These are phyloP conservation scores for Riptortus pedestris DNA, from an alignment of 1,140 invertebrate genomes.

Conservation along the genomic window DNA sequence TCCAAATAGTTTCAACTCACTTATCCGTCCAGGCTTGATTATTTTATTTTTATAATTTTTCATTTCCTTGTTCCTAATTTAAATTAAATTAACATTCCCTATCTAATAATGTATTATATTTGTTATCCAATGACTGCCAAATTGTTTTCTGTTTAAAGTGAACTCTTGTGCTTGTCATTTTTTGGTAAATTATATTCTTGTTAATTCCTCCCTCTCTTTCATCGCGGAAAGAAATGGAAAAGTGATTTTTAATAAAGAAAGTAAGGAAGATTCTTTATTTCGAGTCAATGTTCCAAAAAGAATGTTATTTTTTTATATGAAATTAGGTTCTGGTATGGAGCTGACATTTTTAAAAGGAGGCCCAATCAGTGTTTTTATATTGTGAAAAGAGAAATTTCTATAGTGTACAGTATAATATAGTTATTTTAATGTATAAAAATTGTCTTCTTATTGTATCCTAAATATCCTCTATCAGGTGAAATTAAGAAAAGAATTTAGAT, in stretches of 20 bases:
- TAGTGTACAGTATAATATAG: conserved; percentile 18
- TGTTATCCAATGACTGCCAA: conserved; percentile 3
- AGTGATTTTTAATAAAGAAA: conserved; percentile 3
- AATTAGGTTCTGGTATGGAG: conserved; percentile 13
- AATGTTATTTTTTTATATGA: conserved; percentile 7
- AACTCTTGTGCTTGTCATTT: not conserved
- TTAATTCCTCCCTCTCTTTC: not conserved
- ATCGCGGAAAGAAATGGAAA: not conserved
- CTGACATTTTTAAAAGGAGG: not conserved
- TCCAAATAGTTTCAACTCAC: conserved; percentile 4
- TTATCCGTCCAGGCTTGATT: conserved; percentile 15
- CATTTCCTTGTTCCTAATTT: conserved; percentile 10
- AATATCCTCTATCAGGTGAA: too few species aligned
- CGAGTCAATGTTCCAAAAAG: not conserved
- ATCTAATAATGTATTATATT: conserved; percentile 7
- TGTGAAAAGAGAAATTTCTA: conserved; percentile 1
- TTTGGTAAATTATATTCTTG: not conserved
- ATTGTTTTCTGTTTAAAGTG: not conserved
- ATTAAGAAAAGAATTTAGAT: too few species aligned
- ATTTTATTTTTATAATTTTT: not conserved
- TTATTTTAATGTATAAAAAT: conserved; percentile 18
- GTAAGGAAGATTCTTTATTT: not conserved
- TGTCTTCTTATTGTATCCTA: too few species aligned
- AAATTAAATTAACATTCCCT: conserved; percentile 7
- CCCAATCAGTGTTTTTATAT: conserved; percentile 17